These are phyloP conservation scores for Cosmia pyralina DNA, from an alignment of 2,888 invertebrate species.

Conservation along the genomic window DNA sequence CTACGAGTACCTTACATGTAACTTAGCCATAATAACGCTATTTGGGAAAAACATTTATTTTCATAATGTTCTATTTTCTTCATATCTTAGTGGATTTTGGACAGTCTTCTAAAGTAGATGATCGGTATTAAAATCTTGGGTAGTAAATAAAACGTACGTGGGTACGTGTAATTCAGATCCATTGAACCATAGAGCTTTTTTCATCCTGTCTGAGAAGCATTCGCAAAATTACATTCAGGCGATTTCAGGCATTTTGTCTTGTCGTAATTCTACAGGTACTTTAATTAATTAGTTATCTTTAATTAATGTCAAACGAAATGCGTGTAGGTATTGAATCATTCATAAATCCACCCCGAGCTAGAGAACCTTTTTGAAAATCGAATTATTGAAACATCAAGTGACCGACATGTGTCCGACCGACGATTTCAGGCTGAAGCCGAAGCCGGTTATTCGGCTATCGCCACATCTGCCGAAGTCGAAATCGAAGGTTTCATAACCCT, in stretches of 20 bases:
- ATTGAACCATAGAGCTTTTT: slow-evolving; percentile 10
- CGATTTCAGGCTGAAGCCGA: no score
- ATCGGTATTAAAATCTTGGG: neutral
- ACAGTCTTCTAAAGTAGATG: neutral
- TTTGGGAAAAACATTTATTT: neutral
- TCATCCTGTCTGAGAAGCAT: neutral
- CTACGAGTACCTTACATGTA: neutral
- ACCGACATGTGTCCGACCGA: neutral
- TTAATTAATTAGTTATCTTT: slow-evolving; percentile 27
- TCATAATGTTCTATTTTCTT: neutral
- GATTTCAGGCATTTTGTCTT: neutral
- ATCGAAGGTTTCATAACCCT: neutral
- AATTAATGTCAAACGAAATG: neutral
- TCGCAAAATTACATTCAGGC: slow-evolving; percentile 3
- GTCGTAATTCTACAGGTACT: neutral
- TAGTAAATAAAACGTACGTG: neutral
- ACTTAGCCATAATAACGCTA: neutral
- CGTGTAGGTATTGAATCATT: neutral
- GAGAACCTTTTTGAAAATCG: neutral
- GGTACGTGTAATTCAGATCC: neutral
- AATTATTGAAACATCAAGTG: neutral
- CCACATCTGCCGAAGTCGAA: no score
- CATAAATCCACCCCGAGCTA: neutral
- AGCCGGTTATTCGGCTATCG: no score
- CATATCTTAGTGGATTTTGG: neutral